Percentiles rank a stretch among this genome's conserved stretches.
Conservation (phyloP, 53 echinoderm and acorn worm species). For the Paracentrotus lividus region DNA sequence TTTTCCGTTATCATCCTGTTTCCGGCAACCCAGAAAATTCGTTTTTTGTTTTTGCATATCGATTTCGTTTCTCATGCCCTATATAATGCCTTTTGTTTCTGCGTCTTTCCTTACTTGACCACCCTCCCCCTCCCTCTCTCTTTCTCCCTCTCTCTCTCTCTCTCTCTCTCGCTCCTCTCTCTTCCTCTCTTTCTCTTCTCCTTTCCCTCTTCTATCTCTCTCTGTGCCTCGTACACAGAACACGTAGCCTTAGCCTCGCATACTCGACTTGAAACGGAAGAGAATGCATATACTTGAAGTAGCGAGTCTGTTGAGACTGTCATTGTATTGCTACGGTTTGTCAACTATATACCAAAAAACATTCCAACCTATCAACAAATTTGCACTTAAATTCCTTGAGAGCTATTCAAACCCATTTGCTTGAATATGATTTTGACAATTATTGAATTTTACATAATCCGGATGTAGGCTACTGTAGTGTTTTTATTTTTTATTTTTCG, state of each 20-base stretch:
- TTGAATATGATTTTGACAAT: neutral
- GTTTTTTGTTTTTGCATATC: too few species aligned
- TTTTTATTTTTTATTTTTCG: too few species aligned
- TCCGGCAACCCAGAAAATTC: too few species aligned
- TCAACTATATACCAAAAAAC: neutral
- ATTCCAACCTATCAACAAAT: neutral
- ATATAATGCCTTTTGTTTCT: too few species aligned
- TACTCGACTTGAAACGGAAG: conserved; percentile 25
- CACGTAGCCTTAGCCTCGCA: neutral
- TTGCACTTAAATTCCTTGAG: neutral
- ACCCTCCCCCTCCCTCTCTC: neutral
- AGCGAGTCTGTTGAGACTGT: neutral
- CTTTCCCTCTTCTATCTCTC: neutral
- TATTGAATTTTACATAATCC: neutral
- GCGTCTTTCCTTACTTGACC: too few species aligned
- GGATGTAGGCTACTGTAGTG: too few species aligned
- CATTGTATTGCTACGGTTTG: neutral
- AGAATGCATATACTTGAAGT: conserved; percentile 42
- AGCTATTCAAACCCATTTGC: neutral
- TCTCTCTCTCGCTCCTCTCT: neutral
- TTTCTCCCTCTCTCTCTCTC: neutral
- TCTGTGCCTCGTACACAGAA: neutral
- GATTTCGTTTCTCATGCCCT: too few species aligned
- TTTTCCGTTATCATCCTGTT: too few species aligned
- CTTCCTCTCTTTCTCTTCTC: neutral